Conservation (phyloP, 2,797 vertebrate species). For the Coregonus suidteri region DNA sequence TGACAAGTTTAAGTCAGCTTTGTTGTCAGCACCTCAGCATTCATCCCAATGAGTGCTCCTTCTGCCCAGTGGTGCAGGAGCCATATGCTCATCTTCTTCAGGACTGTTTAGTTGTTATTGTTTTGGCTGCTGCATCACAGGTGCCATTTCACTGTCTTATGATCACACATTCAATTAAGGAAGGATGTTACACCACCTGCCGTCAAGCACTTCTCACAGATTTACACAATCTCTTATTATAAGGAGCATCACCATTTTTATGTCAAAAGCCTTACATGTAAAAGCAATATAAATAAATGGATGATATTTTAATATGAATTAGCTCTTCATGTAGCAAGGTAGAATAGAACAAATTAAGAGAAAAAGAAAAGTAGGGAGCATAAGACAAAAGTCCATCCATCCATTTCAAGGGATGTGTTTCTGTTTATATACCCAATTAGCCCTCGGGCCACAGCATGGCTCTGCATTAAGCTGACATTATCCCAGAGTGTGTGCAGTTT, state of each 20-base stretch:
- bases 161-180: constrained; percentile 65
- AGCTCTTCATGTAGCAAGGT: neutral
- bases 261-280: neutral
- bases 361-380: constrained; percentile 23
- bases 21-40: constrained; percentile 68
- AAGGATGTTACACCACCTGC: constrained; percentile 65
- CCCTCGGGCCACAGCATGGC: constrained; percentile 73
- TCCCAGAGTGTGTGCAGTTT: constrained; percentile 61
- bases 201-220: constrained; percentile 50
- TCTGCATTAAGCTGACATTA: constrained; percentile 75
- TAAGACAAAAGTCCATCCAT: constrained; percentile 51
- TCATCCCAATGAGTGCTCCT: constrained; percentile 68
- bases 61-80: constrained; percentile 70
- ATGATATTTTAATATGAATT: constrained; percentile 1
- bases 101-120: constrained; percentile 59
- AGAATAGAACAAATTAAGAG: constrained; percentile 35
- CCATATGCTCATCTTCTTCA: constrained; percentile 71
- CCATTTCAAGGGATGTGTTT: constrained; percentile 74
- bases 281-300: neutral
- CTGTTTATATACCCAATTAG: constrained; percentile 81
- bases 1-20: constrained; percentile 79
- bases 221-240: constrained; percentile 3
- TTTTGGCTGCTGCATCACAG: constrained; percentile 48
- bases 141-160: constrained; percentile 62
- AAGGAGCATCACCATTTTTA: neutral